A percentile compares a stretch with the other conserved stretches of the same genome.
Evolutionary conservation across 2,113 vertebrate species (phyloP).

Genomic region (Ciconia stormi): DNA sequence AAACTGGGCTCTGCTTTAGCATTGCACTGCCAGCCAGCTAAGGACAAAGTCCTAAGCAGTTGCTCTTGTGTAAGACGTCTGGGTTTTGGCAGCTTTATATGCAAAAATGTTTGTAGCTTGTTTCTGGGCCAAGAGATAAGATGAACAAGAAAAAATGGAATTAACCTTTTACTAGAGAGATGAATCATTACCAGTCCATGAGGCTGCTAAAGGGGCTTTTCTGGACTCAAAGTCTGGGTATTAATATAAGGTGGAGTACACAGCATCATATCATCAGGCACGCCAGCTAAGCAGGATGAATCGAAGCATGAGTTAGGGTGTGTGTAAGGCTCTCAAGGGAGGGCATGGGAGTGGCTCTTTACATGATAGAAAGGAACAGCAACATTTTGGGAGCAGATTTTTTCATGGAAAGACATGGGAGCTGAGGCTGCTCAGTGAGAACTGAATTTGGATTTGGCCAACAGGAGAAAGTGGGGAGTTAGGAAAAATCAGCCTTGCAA

Average conservation of each 20-base stretch:
- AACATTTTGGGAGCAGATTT: background rate
- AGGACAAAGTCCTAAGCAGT: slow-evolving; percentile 55
- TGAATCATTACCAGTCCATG: background rate
- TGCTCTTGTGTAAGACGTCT: slow-evolving; percentile 25
- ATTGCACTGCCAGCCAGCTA: slow-evolving; percentile 12
- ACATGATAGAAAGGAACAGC: background rate
- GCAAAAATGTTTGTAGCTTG: background rate
- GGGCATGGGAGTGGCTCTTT: background rate
- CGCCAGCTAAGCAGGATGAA: background rate
- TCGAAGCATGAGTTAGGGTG: background rate
- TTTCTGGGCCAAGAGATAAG: slow-evolving; percentile 48
- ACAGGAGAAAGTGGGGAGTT: background rate
- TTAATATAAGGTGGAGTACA: background rate
- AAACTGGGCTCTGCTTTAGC: slow-evolving; percentile 2
- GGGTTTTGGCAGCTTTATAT: slow-evolving; percentile 20
- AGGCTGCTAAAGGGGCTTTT: slow-evolving; percentile 1
- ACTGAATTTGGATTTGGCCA: background rate
- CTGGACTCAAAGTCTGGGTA: background rate
- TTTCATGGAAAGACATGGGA: background rate
- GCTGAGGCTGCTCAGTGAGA: background rate
- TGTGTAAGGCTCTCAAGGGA: background rate
- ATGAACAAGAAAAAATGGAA: background rate
- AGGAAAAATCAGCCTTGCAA: background rate
- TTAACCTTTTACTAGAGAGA: slow-evolving; percentile 28
- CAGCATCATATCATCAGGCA: background rate